Base-by-base conservation (phyloP, 2,888 invertebrate species). In the Syrphus vitripennis region DNA sequence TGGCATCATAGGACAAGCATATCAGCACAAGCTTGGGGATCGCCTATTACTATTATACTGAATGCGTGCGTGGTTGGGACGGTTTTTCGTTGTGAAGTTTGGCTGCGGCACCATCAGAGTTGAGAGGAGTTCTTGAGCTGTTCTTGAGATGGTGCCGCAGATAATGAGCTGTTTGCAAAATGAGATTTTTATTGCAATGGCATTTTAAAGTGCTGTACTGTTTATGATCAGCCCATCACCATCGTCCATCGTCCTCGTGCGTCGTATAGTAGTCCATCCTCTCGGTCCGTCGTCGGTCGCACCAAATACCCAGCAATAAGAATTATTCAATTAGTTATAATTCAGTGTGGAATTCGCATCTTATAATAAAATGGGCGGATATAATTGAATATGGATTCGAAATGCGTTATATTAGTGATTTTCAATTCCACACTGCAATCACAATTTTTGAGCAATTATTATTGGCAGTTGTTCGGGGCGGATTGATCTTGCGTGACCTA, bases 181-280 rank as follows among this genome's bases (percentile, higher is more conserved):
- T 75, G 80, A 53, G 76, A 80, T 71, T 80, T 84, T 71, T 84
- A 80, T 80, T 84, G 76, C 76, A 45, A 76, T 80, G 84, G 84
- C 45, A 80, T 80, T 71, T 80, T 80, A 67, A 76, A 84, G 80
- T 80, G 76, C 67, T 80, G 84, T 84, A 84, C 84, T 84, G 76
- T 84, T 84, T 80, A 76, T 76, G 75, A 76, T 82, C 82, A 53
- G 71, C 40, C 67, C 71, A 71, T 53, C 26, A 42, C 55, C 4
- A 14, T 29, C 14, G 29, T 29, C 9, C 55, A 9, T 53, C 48
- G 53, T 4, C 9, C 14, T 24, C 26, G 29, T n/a, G n/a, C 26
- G 12, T n/a, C 29, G 26, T 26, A 45, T 45, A 19, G 4, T 9
- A 1, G 9, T 4, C n/a, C 45, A 19, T 19, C 48, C 4, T 14